phyloP scores from a whole-genome alignment of 2,113 vertebrate genomes.

The Callopanchax toddi region DNA sequence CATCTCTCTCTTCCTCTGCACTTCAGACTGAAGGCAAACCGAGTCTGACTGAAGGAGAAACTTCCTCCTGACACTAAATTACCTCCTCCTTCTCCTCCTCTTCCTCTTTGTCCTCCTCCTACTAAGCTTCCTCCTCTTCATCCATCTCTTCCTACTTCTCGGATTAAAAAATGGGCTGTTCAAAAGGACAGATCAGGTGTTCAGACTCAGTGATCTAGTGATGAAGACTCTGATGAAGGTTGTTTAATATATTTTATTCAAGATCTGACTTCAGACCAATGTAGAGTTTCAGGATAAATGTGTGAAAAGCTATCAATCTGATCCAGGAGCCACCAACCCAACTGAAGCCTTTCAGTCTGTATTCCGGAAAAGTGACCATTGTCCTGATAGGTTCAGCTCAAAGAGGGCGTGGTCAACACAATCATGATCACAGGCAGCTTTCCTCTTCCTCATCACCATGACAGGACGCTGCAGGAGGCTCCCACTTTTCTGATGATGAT shows the following conservation, averaged over 20 bases:
- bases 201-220: background rate
- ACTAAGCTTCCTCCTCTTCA: no score
- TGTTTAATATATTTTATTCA: constrained; percentile 16
- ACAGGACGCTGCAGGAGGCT: background rate
- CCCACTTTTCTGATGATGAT: constrained; percentile 18
- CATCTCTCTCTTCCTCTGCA: constrained; percentile 45
- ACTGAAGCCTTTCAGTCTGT: constrained; percentile 22
- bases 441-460: constrained; percentile 42
- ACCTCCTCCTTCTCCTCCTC: constrained; percentile 1
- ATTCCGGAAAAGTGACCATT: background rate
- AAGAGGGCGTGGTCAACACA: background rate
- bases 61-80: constrained; percentile 42
- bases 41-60: constrained; percentile 22
- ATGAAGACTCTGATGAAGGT: background rate
- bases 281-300: constrained; percentile 7
- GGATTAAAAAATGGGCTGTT: no score
- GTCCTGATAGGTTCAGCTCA: background rate
- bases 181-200: no score
- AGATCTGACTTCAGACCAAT: background rate
- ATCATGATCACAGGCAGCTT: constrained; percentile 44
- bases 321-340: constrained; percentile 29
- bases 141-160: no score
- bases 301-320: constrained; percentile 7
- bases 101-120: no score
- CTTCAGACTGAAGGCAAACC: constrained; percentile 20